phyloP scores from a whole-genome alignment of 2,797 vertebrate species.

The Phaenicophaeus curvirostris region DNA sequence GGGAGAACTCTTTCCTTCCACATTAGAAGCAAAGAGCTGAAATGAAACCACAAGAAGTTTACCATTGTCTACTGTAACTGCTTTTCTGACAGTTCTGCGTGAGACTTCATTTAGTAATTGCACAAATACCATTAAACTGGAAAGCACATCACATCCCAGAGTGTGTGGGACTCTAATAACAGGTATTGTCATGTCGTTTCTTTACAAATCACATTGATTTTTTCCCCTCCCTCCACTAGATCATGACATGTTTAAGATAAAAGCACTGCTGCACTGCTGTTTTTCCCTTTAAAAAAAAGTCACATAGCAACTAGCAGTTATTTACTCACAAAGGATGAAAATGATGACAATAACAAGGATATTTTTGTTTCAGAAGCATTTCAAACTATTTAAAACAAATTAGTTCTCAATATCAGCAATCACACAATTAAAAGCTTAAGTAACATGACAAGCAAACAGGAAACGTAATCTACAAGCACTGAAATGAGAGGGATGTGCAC shows the following conservation, averaged over 20 bases:
- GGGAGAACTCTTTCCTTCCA: slow-evolving; percentile 93
- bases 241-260: not conserved
- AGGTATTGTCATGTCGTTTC: not conserved
- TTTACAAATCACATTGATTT: not conserved
- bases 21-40: slow-evolving; percentile 92
- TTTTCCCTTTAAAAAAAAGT: not conserved
- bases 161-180: not conserved
- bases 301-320: not conserved
- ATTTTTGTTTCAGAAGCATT: not conserved
- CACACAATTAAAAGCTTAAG: not conserved
- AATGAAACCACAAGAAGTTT: not conserved
- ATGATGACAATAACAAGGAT: fast-evolving
- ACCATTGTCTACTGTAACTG: not conserved
- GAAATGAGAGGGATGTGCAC: not conserved
- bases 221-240: not conserved
- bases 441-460: not conserved
- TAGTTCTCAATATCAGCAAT: not conserved
- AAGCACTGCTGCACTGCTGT: not conserved
- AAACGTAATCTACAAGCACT: fast-evolving
- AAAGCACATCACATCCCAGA: not conserved
- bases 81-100: not conserved
- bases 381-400: not conserved
- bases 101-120: not conserved
- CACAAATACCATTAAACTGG: not conserved
- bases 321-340: not conserved